These are phyloP conservation scores for Heteronetta atricapilla DNA, from an alignment of 2,113 vertebrate species.

Conservation along the genomic window DNA sequence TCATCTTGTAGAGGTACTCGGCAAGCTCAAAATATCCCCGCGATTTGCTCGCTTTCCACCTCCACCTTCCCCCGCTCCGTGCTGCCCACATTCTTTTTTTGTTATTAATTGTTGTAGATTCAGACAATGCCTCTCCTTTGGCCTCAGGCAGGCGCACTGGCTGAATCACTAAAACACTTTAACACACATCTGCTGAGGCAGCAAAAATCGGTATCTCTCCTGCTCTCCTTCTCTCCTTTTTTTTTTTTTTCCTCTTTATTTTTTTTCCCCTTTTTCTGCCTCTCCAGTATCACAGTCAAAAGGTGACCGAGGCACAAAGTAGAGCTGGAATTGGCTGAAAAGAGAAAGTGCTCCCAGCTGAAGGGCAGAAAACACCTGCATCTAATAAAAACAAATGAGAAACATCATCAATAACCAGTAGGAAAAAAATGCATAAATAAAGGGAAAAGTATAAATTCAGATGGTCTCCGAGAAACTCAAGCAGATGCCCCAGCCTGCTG, in stretches of 20 bases:
- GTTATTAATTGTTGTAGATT: slow-evolving; percentile 58
- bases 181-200: slow-evolving; percentile 65
- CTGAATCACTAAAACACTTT: slow-evolving; percentile 62
- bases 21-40: background rate
- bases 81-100: slow-evolving; percentile 54
- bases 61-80: background rate
- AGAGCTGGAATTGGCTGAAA: slow-evolving; percentile 60
- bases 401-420: slow-evolving; percentile 60
- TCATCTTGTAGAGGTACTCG: background rate
- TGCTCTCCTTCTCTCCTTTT: background rate
- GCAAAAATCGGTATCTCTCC: slow-evolving; percentile 44
- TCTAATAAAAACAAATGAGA: slow-evolving; percentile 72
- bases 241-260: background rate
- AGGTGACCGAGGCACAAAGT: slow-evolving; percentile 61
- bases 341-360: slow-evolving; percentile 68
- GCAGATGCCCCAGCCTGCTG: slow-evolving; percentile 7
- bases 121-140: slow-evolving; percentile 68
- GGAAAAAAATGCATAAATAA: slow-evolving; percentile 48
- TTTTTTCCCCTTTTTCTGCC: background rate
- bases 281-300: slow-evolving; percentile 59
- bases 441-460: slow-evolving; percentile 56
- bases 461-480: slow-evolving; percentile 31
- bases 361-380: slow-evolving; percentile 72
- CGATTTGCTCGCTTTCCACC: background rate
- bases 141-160: slow-evolving; percentile 50